Base-by-base conservation (phyloP, 2,888 invertebrate genomes). In the Melinopterus prodromus region DNA sequence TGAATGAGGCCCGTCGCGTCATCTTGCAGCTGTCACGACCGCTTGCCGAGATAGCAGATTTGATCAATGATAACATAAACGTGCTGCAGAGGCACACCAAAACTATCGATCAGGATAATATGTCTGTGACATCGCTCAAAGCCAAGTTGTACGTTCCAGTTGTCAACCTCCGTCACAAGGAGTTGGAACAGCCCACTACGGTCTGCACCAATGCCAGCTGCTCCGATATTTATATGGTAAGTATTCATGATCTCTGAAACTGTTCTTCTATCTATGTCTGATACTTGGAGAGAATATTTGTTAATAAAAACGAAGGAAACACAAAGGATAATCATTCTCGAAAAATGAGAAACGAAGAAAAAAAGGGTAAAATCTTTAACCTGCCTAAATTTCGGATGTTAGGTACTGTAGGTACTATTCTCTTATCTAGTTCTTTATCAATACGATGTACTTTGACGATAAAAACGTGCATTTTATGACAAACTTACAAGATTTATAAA, bases 1-100 rank as follows among this genome's bases (percentile, higher is more conserved):
- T 88, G 0, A 88, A 88, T 70, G 86, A 88, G 80, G 87, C 87
- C 0, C 82, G 88, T 9, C 84, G 86, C 74, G 79, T 87, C 14
- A 87, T 89, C 37, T 81, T 85, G 36, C 86, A 87, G n/a, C 80
- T 89, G 69, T 83, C 87, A 0, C 84, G 87, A 81, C 89, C 89
- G 0, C 82, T 89, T 79, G 87, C 87, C 5, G 88, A 88, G 71
- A 87, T 88, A 71, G 84, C 86, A 0, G 86, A 88, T 79, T 81
- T 86, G 7, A 87, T 89, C 37, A 81, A 86, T 15, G 87, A 88
- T 75, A 89, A 89, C 87, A 87, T 77, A 70, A 85, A 71, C 26
- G 77, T 37, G 16, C 36, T 88, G 76, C 80, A 86, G 70, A 84
- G 84, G 16, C 87, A 87, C 71, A 74, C 84, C 71, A 69, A 35